Evolutionary conservation across 2,888 invertebrate species (phyloP).

Genomic region (Clunio marinus): DNA sequence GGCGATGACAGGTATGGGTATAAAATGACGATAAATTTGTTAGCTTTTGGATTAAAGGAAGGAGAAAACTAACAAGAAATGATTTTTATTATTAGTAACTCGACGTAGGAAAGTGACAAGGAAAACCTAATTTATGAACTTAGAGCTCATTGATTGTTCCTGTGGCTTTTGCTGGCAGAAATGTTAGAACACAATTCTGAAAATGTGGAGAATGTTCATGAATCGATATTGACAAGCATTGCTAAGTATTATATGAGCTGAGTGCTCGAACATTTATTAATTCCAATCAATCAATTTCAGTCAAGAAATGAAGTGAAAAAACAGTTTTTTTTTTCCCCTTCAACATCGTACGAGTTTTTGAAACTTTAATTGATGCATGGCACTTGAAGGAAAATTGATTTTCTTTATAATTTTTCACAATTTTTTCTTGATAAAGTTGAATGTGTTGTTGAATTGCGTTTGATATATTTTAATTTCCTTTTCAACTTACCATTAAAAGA

Average conservation of each 20-base stretch:
- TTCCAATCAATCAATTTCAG: conserved; percentile 9
- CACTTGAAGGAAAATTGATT: neutral
- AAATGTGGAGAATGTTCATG: no score
- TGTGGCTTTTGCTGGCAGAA: neutral
- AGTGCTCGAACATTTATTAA: neutral
- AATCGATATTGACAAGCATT: neutral
- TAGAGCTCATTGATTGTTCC: neutral
- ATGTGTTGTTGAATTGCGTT: no score
- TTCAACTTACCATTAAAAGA: no score
- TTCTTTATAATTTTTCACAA: no score
- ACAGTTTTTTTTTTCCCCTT: no score
- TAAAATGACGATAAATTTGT: conserved; percentile 14
- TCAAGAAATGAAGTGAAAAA: neutral
- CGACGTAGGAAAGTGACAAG: neutral
- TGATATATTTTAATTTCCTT: no score
- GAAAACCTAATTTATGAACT: neutral
- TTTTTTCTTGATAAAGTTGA: no score
- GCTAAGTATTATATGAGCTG: no score
- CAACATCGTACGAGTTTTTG: neutral
- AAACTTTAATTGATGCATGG: conserved; percentile 8
- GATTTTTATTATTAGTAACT: no score
- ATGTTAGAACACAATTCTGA: neutral
- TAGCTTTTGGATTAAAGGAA: neutral
- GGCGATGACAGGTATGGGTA: conserved; percentile 10
- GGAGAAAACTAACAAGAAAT: neutral